Evolutionary conservation across 2,113 vertebrate genomes (phyloP).

Genomic region (Tupaia tana): DNA sequence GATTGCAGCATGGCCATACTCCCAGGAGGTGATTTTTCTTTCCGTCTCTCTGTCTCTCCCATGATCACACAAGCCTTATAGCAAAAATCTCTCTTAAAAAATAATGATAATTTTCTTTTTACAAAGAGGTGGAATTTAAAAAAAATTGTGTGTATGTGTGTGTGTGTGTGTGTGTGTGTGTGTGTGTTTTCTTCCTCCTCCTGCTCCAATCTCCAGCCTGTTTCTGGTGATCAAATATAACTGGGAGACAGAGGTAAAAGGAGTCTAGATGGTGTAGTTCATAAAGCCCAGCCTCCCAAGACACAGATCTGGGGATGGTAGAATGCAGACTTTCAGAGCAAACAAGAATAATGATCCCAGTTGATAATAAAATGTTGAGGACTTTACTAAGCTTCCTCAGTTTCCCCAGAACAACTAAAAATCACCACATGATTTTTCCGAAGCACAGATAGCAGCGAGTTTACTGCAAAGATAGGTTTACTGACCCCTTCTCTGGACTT

Average conservation of each 20-base stretch:
- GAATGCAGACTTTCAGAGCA: not conserved
- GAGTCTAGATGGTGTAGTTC: not conserved
- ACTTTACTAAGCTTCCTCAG: not conserved
- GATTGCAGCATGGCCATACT: too few relatives aligned
- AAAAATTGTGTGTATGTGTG: too few relatives aligned
- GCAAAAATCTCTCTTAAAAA: too few relatives aligned
- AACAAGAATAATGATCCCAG: not conserved
- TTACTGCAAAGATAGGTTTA: not conserved
- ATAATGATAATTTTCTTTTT: too few relatives aligned
- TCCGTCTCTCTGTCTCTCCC: too few relatives aligned
- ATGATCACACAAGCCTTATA: too few relatives aligned
- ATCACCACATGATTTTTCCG: not conserved
- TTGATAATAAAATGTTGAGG: constrained; percentile 2
- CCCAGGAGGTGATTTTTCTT: too few relatives aligned
- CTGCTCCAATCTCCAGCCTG: not conserved
- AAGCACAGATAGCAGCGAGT: not conserved
- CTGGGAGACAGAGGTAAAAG: not conserved
- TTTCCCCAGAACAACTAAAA: constrained; percentile 22
- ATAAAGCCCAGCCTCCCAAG: not conserved
- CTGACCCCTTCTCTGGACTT: not conserved
- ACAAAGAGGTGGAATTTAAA: too few relatives aligned
- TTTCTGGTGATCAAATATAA: constrained; percentile 19
- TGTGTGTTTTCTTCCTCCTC: not conserved
- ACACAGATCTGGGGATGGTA: not conserved
- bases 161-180: too few relatives aligned